Evolutionary conservation across 2,888 invertebrate genomes (phyloP).

Genomic region (Tubulanus polymorphus): DNA sequence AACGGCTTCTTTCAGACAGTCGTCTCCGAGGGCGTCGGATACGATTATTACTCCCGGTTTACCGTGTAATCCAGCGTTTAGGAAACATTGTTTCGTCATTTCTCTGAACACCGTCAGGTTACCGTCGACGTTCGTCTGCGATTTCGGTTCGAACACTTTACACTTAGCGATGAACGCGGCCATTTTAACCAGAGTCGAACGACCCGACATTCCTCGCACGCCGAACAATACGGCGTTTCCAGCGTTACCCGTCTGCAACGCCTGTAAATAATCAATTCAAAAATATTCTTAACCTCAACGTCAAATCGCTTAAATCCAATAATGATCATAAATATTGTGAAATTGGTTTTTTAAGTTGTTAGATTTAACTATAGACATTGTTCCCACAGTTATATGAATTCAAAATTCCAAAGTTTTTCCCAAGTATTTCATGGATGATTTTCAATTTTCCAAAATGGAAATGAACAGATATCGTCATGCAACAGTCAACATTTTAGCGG

Average conservation of each 20-base stretch:
- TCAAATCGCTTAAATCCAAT: too few species aligned
- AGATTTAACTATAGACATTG: too few species aligned
- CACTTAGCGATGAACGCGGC: constrained; percentile 46
- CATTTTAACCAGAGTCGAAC: constrained; percentile 43
- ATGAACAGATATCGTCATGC: too few species aligned
- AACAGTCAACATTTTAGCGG: too few species aligned
- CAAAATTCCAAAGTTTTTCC: too few species aligned
- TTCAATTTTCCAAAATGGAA: too few species aligned
- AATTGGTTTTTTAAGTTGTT: too few species aligned
- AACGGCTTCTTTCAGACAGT: constrained; percentile 39
- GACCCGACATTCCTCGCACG: constrained; percentile 41
- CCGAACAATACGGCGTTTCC: constrained; percentile 48
- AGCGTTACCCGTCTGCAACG: constrained; percentile 34
- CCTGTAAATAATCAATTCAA: not conserved
- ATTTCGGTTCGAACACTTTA: constrained; percentile 49
- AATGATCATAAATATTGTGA: too few species aligned
- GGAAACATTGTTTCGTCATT: constrained; percentile 40
- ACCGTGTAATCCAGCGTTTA: constrained; percentile 39
- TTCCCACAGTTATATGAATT: too few species aligned
- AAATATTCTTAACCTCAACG: too few species aligned
- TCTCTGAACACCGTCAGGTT: constrained; percentile 31
- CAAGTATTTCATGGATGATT: too few species aligned
- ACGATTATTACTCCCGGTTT: constrained; percentile 41
- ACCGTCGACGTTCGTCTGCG: constrained; percentile 26
- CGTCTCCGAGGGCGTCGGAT: constrained; percentile 40